Conservation (phyloP, 2,797 vertebrate genomes). For the Lutjanus argentimaculatus region DNA sequence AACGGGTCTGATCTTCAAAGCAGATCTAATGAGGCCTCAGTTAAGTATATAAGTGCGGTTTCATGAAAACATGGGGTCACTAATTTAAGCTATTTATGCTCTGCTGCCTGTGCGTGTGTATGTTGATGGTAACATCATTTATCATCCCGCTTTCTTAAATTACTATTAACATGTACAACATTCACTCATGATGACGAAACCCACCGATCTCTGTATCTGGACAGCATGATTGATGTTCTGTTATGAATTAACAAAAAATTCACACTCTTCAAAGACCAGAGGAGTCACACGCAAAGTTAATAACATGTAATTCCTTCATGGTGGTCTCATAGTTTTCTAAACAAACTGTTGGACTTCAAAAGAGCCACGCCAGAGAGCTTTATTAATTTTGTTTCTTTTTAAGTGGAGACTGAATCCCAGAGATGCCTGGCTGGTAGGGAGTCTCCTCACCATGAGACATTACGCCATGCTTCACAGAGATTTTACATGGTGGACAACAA, state of each 20-base stretch:
- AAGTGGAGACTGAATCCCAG: conserved; percentile 26
- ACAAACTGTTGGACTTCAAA: conserved; percentile 52
- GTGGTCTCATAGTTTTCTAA: conserved; percentile 52
- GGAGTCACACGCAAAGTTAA: conserved; percentile 49
- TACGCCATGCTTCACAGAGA: not conserved
- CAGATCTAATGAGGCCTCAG: conserved; percentile 43
- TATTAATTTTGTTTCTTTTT: conserved; percentile 31
- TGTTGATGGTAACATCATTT: conserved; percentile 44
- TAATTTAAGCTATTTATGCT: conserved; percentile 39
- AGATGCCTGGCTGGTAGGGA: not conserved
- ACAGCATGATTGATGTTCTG: conserved; percentile 70
- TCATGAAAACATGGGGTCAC: conserved; percentile 31
- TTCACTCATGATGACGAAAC: conserved; percentile 53
- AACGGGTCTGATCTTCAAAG: conserved; percentile 60
- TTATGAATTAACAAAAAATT: conserved; percentile 54
- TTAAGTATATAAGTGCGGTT: conserved; percentile 50
- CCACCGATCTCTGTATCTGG: conserved; percentile 31
- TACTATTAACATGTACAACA: conserved; percentile 50
- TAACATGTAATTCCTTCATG: conserved; percentile 45
- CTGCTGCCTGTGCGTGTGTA: conserved; percentile 11
- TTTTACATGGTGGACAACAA: not conserved
- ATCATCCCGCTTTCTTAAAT: conserved; percentile 64
- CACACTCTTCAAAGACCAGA: conserved; percentile 42
- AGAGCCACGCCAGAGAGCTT: conserved; percentile 2
- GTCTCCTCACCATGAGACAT: conserved; percentile 7